Base-by-base conservation (phyloP, 2,888 invertebrate genomes). In the Zhuqinia jingwanae region DNA sequence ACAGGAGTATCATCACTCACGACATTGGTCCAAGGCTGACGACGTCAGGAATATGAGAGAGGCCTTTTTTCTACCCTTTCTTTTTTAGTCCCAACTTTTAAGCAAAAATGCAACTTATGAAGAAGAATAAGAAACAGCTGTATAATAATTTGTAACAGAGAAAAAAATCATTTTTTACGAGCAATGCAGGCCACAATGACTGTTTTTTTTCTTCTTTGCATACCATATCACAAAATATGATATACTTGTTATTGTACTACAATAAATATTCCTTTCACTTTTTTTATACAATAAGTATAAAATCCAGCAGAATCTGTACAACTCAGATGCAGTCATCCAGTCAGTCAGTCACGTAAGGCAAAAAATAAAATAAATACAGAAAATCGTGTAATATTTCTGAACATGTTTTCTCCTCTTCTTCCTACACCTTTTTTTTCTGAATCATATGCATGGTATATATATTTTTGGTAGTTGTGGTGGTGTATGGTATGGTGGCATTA, bases 401-500 rank as follows among this genome's bases (percentile, higher is more conserved):
- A 50, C 50, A 45, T 42, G 17, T 42, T 42, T 15, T 45, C 25
- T 22, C 68, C 20, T 45, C 25, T 22, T 68, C 47, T 27, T 50
- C 27, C 25, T 65, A 65, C 70, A 45, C 70, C 17, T 50, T 42
- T 58, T 70, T 17, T 27, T 11, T n/a, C n/a, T n/a, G n/a, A n/a
- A n/a, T n/a, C 47, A 36, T 47, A 10, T 22, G n/a, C n/a, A 36
- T 65, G 36, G 17, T 30, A 1, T 36, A 8, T 65, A 2, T 50
- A 2, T n/a, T 30, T 36, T n/a, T n/a, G 17, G 30, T 5, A n/a
- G n/a, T 58, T 25, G 65, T 36, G 65, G 65, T 17, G n/a, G 65
- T 70, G 47, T 25, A n/a, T 45, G 13, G n/a, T 25, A 47, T n/a
- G 45, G 70, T 70, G 70, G 70, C 70, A 47, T 70, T 70, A 45